Base-by-base conservation (phyloP, 2,888 invertebrate genomes). In the Pherbina coryleti region DNA sequence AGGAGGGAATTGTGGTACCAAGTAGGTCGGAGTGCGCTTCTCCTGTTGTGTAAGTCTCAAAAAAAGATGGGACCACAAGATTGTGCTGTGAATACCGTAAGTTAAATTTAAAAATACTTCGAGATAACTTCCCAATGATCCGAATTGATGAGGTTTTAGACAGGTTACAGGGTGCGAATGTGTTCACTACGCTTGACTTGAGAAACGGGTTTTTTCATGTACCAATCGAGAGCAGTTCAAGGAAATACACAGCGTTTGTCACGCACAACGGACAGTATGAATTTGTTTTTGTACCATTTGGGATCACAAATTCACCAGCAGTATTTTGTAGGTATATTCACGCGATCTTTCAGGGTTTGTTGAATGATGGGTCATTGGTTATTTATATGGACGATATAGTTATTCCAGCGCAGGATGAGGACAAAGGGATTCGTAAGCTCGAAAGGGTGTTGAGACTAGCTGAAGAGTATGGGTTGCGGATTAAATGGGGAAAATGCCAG, bases 151-250 rank as follows among this genome's bases (percentile, higher is more conserved):
- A 80, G 17, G 78, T 79, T 2, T 22, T 81, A 17, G 71, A 78
- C 1, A 77, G 73, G 11, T 57, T 80, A 11, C 78, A 81, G 11
- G 78, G 79, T 7, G 80, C 81, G 28, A 78, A 60, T 11, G 78
- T 80, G 31, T 84, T 82, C 28, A 83, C 82, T 8, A 80, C 80
- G 5, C 53, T 80, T 4, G 75, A 76, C 37, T 37, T 79, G 19
- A 14, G 37, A 8, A 70, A 79, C 19, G 86, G 84, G 55, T 81
- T 81, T 22, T 82, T 81, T 28, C 79, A 81, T n/a, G 80, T 81
- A 9, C 80, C 80, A n/a, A 28, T 82, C 1, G 81, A 80, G 3
- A 17, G 19, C 3, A 22, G 25, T 17, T 81, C 78, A 0, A 19
- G 70, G n/a, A 82, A 81, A 25, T 81, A 79, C 44, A 79, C 81